Conservation (phyloP, 2,888 invertebrate species). For the Nephrotoma flavescens region DNA sequence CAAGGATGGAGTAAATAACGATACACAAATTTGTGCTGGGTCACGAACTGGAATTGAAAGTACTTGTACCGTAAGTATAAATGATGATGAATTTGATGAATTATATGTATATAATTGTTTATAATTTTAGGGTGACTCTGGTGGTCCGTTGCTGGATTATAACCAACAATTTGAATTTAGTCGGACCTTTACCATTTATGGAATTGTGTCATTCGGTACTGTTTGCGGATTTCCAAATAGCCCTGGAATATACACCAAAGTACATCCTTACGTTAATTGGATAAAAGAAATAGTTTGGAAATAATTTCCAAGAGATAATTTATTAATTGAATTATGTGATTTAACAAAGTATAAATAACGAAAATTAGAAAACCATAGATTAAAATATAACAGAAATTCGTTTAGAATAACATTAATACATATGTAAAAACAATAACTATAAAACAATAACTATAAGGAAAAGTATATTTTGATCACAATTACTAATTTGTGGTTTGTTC, state of each 20-base stretch:
- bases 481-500: no score
- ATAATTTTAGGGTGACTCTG: neutral
- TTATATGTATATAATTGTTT: no score
- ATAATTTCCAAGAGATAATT: neutral
- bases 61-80: constrained; percentile 28
- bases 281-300: neutral
- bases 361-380: no score
- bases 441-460: no score
- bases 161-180: constrained; percentile 19
- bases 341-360: no score
- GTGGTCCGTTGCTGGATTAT: constrained; percentile 16
- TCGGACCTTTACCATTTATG: constrained; percentile 25
- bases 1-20: constrained; percentile 30
- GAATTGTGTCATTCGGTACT: neutral
- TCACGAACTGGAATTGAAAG: constrained; percentile 29
- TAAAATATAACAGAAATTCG: no score
- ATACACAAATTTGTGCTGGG: constrained; percentile 41
- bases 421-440: no score
- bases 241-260: neutral
- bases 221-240: neutral
- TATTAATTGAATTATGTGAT: no score
- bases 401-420: no score
- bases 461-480: no score
- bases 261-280: neutral
- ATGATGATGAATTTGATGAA: neutral